These are phyloP conservation scores for Bufo gargarizans DNA, from an alignment of 2,113 vertebrate genomes.

Conservation along the genomic window DNA sequence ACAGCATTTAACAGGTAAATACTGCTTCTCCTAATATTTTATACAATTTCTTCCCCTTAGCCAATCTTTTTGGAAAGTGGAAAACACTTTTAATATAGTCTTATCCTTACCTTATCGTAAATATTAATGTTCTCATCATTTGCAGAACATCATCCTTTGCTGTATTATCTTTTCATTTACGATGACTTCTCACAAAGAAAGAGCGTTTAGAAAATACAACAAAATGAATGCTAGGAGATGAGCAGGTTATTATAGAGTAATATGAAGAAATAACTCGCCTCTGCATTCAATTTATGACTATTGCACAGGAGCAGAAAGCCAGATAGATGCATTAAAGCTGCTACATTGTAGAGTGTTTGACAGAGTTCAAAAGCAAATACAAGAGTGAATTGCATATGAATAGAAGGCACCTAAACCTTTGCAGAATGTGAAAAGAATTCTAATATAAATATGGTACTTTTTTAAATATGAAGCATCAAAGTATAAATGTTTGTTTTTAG, in stretches of 20 bases:
- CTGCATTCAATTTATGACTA: constrained; percentile 10
- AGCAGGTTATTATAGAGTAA: constrained; percentile 34
- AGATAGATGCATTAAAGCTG: constrained; percentile 6
- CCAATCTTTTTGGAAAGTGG: too few species aligned
- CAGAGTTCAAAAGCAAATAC: neutral
- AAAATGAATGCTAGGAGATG: constrained; percentile 16
- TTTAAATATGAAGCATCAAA: neutral
- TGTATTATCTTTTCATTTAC: constrained; percentile 26
- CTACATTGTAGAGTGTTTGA: neutral
- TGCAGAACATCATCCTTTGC: neutral
- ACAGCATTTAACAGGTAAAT: too few species aligned
- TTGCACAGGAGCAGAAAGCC: constrained; percentile 3
- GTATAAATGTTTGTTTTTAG: neutral
- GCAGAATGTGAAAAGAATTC: neutral
- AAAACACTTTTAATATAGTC: neutral
- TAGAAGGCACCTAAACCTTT: neutral
- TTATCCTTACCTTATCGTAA: neutral
- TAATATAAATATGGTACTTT: neutral
- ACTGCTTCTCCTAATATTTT: too few species aligned
- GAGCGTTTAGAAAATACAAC: constrained; percentile 34
- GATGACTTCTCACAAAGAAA: constrained; percentile 37
- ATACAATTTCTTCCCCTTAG: too few species aligned
- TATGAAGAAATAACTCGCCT: constrained; percentile 6
- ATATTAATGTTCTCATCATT: constrained; percentile 44
- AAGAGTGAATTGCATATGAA: neutral